Evolutionary conservation across 1,140 invertebrate species (phyloP).

Genomic region (Popillia japonica): DNA sequence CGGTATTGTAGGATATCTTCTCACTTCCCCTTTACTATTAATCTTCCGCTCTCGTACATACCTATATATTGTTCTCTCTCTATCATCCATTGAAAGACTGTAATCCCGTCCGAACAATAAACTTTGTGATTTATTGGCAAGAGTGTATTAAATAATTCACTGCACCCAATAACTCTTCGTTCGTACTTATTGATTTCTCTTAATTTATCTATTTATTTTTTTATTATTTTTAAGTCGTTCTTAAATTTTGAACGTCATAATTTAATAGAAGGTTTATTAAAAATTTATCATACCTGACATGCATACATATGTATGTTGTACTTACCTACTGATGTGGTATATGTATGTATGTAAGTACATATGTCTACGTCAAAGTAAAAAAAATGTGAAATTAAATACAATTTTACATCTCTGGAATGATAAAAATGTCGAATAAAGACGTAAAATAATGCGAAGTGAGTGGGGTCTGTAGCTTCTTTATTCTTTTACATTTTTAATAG

Average conservation of each 20-base stretch:
- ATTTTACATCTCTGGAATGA: no score
- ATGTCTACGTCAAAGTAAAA: no score
- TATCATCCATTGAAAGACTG: neutral
- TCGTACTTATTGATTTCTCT: conserved; percentile 11
- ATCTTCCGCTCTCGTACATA: neutral
- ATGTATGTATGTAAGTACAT: no score
- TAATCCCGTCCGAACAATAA: conserved; percentile 14
- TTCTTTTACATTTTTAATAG: conserved; percentile 7
- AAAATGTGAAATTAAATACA: no score
- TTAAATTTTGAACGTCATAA: no score
- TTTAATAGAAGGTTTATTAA: no score
- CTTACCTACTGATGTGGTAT: no score
- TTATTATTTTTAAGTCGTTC: no score
- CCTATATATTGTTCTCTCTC: conserved; percentile 4
- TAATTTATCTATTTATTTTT: neutral
- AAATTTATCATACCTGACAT: no score
- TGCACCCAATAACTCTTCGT: neutral
- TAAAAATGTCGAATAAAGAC: no score
- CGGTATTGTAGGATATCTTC: neutral
- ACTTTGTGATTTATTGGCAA: conserved; percentile 5
- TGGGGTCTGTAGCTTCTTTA: conserved; percentile 4
- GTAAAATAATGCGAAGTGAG: neutral
- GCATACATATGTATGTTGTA: no score
- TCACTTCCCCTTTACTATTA: neutral
- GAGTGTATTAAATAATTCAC: conserved; percentile 28